These are phyloP conservation scores for Falco punctatus DNA, from an alignment of 2,113 vertebrate species.

Conservation along the genomic window DNA sequence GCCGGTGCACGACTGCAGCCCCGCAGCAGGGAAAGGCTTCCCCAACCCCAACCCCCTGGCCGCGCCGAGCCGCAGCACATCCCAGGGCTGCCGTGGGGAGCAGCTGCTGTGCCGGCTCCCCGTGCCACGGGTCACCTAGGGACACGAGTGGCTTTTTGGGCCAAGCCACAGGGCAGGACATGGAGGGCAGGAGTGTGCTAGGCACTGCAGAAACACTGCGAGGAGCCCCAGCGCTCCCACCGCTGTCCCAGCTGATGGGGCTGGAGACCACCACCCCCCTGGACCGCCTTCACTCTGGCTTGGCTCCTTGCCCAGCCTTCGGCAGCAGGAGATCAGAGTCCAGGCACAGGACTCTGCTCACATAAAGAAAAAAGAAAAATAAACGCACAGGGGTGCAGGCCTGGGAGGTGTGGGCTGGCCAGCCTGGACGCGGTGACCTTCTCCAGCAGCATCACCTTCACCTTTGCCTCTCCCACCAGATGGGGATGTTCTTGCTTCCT, in stretches of 20 bases:
- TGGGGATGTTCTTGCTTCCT: not conserved
- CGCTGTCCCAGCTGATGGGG: not conserved
- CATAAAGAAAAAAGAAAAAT: not conserved
- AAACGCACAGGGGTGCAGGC: not conserved
- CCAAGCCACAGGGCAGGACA: not conserved
- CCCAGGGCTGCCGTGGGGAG: not conserved
- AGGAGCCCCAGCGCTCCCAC: not conserved
- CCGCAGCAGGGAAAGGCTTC: not conserved
- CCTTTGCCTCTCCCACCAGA: not conserved
- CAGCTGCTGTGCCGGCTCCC: not conserved
- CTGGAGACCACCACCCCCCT: not conserved
- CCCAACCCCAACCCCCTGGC: not conserved
- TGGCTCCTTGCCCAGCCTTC: fast-evolving
- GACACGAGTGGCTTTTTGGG: not conserved
- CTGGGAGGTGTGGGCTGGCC: not conserved
- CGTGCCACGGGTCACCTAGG: not conserved
- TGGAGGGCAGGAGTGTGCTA: not conserved
- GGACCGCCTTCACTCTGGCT: not conserved
- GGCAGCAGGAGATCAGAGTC: not conserved
- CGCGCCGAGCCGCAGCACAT: not conserved
- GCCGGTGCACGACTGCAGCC: fast-evolving
- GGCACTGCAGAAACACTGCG: not conserved
- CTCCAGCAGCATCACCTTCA: not conserved
- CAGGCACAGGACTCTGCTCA: not conserved
- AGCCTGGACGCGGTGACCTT: not conserved